These are phyloP conservation scores for Natator depressus DNA, from an alignment of 2,113 vertebrate genomes.

Conservation along the genomic window DNA sequence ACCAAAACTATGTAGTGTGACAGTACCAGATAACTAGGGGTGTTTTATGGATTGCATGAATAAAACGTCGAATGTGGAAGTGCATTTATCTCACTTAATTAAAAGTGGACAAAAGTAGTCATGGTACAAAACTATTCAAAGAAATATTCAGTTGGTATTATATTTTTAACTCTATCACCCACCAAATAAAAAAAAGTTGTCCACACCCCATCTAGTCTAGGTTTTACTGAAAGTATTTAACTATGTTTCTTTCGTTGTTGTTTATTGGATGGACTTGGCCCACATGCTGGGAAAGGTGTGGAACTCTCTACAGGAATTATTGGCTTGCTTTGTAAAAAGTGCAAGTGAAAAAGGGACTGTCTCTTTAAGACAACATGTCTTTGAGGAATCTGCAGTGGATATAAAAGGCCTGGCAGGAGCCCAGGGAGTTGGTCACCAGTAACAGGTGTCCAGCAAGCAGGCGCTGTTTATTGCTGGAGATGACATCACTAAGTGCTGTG, in stretches of 20 bases:
- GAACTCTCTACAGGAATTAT: neutral
- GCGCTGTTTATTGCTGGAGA: neutral
- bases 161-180: neutral
- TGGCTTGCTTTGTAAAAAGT: neutral
- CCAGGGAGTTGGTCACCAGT: neutral
- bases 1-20: neutral
- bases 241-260: neutral
- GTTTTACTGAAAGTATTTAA: neutral
- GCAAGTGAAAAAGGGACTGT: rapidly evolving
- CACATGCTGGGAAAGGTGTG: neutral
- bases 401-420: neutral
- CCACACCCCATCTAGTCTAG: neutral
- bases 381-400: rapidly evolving
- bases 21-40: neutral
- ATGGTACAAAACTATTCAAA: neutral
- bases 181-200: neutral
- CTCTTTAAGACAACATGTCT: neutral
- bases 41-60: neutral
- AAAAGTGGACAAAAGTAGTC: neutral
- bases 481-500: rapidly evolving
- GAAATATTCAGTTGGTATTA: neutral
- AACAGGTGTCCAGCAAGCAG: neutral
- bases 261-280: neutral
- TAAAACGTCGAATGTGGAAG: neutral
- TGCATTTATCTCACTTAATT: neutral